These are phyloP conservation scores for Taphrorychus bicolor DNA, from an alignment of 2,888 invertebrate genomes.

Conservation along the genomic window DNA sequence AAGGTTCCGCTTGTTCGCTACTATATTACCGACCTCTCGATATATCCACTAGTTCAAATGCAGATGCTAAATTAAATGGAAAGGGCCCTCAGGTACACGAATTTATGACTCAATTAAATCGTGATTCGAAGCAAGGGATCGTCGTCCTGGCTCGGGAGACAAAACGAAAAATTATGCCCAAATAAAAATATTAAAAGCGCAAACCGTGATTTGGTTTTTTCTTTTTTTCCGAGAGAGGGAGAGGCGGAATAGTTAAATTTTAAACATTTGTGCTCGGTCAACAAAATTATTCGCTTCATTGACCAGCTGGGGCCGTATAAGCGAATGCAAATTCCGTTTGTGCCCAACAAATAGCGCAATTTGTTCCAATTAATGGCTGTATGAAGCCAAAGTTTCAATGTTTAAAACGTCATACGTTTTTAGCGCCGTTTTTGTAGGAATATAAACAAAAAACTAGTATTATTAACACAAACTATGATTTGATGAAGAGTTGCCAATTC, in stretches of 20 bases:
- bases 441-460: no score
- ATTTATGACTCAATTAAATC: background rate
- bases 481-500: no score
- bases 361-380: conserved; percentile 17
- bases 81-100: background rate
- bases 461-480: no score
- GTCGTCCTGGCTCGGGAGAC: background rate
- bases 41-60: background rate
- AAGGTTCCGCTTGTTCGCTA: conserved; percentile 14
- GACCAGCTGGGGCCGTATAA: conserved; percentile 9
- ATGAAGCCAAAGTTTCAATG: conserved; percentile 3
- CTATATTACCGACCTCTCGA: conserved; percentile 9
- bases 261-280: conserved; percentile 5
- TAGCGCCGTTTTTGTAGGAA: no score
- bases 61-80: background rate
- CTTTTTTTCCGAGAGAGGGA: no score
- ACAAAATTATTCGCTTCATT: conserved; percentile 20
- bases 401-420: no score
- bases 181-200: no score
- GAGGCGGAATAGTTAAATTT: background rate
- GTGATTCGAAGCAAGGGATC: background rate
- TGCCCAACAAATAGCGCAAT: conserved; percentile 21
- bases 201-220: no score
- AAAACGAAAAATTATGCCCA: background rate
- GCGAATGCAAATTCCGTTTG: conserved; percentile 13